These are phyloP conservation scores for Planococcus citri DNA, from an alignment of 1,140 invertebrate genomes.

Conservation along the genomic window DNA sequence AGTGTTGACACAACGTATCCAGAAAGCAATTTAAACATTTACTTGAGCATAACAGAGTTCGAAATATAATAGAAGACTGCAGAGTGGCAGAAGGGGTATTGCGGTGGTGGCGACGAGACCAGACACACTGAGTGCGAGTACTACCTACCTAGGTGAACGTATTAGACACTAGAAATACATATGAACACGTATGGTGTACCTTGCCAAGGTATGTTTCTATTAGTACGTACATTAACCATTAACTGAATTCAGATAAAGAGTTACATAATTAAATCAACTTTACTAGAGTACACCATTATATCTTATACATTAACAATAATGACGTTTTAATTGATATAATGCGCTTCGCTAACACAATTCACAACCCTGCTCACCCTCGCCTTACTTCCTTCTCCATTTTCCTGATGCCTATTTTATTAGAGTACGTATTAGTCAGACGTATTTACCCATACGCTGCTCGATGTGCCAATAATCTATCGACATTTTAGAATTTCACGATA, in stretches of 20 bases:
- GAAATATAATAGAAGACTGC: too few species aligned
- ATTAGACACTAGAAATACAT: too few species aligned
- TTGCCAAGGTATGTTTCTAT: neutral
- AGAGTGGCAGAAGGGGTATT: too few species aligned
- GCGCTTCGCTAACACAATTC: neutral
- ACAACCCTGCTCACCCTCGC: too few species aligned
- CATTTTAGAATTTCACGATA: neutral
- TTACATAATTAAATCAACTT: conserved; percentile 8
- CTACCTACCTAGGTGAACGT: too few species aligned
- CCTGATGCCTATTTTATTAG: too few species aligned
- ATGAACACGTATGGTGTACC: neutral
- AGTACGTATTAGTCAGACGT: too few species aligned
- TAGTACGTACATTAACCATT: neutral
- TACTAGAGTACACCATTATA: neutral
- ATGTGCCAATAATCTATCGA: neutral
- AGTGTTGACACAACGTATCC: conserved; percentile 1
- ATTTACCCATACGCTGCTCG: too few species aligned
- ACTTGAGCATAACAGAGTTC: neutral
- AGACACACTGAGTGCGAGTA: too few species aligned
- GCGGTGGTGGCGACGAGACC: too few species aligned
- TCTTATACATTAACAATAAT: conserved; percentile 3
- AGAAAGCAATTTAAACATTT: conserved; percentile 4
- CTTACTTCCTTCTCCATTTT: too few species aligned
- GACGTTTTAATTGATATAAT: conserved; percentile 8
- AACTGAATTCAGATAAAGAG: conserved; percentile 2